Percentiles rank a stretch among this genome's conserved stretches.
phyloP scores from a whole-genome alignment of 37 sponge, comb jelly and placozoan species.

The Corticium candelabrum region DNA sequence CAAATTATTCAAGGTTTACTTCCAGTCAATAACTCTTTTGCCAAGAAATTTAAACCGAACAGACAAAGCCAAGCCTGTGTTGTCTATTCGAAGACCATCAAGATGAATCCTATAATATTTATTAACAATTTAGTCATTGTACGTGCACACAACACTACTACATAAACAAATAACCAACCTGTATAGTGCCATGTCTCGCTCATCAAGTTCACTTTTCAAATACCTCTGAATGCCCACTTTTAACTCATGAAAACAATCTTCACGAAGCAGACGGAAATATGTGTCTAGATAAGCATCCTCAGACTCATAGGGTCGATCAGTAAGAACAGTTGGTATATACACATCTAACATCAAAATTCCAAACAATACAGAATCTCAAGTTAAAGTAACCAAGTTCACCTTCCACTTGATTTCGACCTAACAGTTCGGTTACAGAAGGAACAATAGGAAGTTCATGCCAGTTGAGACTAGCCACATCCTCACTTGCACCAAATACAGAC shows the following conservation, averaged over 20 bases:
- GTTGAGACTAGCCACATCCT: not conserved
- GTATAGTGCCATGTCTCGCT: conserved; percentile 22
- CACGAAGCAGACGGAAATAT: conserved; percentile 17
- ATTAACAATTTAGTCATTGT: no score
- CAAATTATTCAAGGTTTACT: not conserved
- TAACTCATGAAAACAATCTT: conserved; percentile 15
- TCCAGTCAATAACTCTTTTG: not conserved
- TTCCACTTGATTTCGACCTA: no score
- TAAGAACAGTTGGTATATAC: not conserved
- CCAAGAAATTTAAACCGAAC: not conserved
- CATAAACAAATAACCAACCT: not conserved
- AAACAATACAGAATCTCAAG: no score
- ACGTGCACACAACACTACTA: not conserved
- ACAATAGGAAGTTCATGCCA: not conserved
- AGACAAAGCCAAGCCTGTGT: not conserved
- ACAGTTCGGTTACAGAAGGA: not conserved
- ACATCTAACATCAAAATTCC: no score
- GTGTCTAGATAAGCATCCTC: conserved; percentile 14
- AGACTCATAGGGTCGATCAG: not conserved
- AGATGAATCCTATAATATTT: not conserved
- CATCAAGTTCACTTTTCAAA: conserved; percentile 2
- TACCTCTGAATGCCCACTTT: conserved; percentile 6
- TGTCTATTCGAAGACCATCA: not conserved
- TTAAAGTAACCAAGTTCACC: no score
- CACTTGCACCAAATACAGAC: not conserved